Evolutionary conservation across 2,797 vertebrate species (phyloP).

Genomic region (Vireo griseus): DNA sequence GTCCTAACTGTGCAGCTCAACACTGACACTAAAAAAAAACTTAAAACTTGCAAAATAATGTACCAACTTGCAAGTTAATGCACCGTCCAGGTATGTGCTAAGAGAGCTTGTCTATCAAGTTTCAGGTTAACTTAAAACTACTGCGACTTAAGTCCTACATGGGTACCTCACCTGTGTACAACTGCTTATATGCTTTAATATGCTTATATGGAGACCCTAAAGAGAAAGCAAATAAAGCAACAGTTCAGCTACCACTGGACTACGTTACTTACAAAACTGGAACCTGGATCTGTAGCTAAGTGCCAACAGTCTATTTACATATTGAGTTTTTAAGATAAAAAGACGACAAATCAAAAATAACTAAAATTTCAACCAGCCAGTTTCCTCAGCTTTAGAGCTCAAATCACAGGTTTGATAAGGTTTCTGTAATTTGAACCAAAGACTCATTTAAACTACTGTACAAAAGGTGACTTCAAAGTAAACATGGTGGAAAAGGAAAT

Average conservation of each 20-base stretch:
- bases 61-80: not conserved
- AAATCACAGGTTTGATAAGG: not conserved
- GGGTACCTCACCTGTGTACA: not conserved
- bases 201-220: not conserved
- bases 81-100: not conserved
- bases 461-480: not conserved
- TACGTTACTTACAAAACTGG: not conserved
- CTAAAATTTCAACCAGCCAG: not conserved
- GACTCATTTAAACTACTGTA: not conserved
- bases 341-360: not conserved
- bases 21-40: too few relatives aligned
- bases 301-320: not conserved
- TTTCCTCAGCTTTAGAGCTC: not conserved
- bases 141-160: not conserved
- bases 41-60: not conserved
- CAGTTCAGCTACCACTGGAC: not conserved
- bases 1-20: not conserved
- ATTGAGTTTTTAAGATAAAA: not conserved
- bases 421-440: not conserved
- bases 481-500: not conserved
- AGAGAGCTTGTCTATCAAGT: not conserved
- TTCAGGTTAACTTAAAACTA: not conserved
- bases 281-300: not conserved
- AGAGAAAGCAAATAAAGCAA: not conserved
- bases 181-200: not conserved